Percentiles rank a stretch among this genome's conserved stretches.
phyloP scores from a whole-genome alignment of 2,797 vertebrate genomes.

The Hydrolagus colliei region DNA sequence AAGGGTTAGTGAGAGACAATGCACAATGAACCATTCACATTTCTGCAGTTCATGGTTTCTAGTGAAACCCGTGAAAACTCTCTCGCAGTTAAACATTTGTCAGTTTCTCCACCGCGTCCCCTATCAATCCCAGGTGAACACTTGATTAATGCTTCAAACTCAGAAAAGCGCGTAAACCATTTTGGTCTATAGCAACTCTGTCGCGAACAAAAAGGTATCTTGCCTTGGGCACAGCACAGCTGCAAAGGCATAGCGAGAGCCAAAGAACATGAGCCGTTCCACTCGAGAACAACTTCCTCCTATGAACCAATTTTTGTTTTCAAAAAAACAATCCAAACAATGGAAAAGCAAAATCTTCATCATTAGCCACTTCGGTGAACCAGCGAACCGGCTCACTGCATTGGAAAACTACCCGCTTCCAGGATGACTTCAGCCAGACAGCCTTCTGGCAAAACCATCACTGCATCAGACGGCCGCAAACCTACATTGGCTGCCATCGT shows the following conservation, averaged over 20 bases:
- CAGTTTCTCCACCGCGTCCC: not conserved
- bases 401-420: not conserved
- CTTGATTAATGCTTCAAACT: not conserved
- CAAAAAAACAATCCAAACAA: not conserved
- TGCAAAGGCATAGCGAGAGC: not conserved
- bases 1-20: not conserved
- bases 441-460: not conserved
- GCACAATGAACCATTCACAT: conserved; percentile 5
- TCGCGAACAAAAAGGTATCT: not conserved
- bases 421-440: not conserved
- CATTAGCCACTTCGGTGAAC: not conserved
- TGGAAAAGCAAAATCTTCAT: not conserved
- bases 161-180: not conserved
- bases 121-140: not conserved
- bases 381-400: not conserved
- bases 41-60: not conserved
- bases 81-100: not conserved
- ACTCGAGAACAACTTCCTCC: not conserved
- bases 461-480: not conserved
- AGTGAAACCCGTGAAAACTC: not conserved
- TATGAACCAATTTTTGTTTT: not conserved
- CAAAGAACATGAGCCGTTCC: not conserved
- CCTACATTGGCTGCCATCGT: not conserved
- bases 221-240: not conserved
- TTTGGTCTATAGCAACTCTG: not conserved